Percentiles rank a stretch among this genome's conserved stretches.
phyloP scores from a whole-genome alignment of 53 echinoderm and acorn worm species.

The Temnopleurus reevesii region DNA sequence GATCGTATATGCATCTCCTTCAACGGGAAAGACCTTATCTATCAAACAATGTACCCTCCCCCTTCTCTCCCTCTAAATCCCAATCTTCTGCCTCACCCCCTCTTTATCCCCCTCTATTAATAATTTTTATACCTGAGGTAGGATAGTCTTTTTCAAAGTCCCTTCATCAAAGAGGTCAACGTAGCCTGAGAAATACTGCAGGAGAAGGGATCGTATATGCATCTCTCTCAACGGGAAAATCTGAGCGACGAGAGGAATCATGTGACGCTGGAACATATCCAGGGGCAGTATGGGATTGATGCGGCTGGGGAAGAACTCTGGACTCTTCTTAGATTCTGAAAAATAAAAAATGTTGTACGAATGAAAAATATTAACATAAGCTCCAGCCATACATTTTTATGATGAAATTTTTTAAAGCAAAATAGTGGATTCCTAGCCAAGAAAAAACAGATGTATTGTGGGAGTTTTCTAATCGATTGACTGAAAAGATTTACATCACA shows the following conservation, averaged over 20 bases:
- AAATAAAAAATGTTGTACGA: neutral
- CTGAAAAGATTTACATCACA: no score
- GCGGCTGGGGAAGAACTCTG: constrained; percentile 59
- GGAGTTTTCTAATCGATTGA: no score
- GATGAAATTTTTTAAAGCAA: no score
- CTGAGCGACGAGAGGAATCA: constrained; percentile 75
- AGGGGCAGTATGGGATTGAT: constrained; percentile 82
- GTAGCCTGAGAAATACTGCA: constrained; percentile 78
- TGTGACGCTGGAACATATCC: constrained; percentile 80
- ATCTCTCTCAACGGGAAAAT: constrained; percentile 88
- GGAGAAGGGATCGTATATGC: constrained; percentile 84
- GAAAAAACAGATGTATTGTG: no score
- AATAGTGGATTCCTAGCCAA: no score
- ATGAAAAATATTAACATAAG: no score
- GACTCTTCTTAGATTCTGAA: constrained; percentile 59
- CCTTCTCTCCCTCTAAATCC: no score
- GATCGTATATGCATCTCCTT: constrained; percentile 91
- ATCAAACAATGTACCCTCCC: no score
- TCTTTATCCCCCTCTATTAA: no score
- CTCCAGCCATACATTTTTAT: no score
- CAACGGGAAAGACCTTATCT: no score
- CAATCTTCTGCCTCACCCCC: no score
- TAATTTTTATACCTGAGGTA: constrained; percentile 94
- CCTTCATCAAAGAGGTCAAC: constrained; percentile 83
- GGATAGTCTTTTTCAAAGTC: constrained; percentile 64